Conservation (phyloP, 2,797 vertebrate species). For the Ctenochaetus hawaiiensis region DNA sequence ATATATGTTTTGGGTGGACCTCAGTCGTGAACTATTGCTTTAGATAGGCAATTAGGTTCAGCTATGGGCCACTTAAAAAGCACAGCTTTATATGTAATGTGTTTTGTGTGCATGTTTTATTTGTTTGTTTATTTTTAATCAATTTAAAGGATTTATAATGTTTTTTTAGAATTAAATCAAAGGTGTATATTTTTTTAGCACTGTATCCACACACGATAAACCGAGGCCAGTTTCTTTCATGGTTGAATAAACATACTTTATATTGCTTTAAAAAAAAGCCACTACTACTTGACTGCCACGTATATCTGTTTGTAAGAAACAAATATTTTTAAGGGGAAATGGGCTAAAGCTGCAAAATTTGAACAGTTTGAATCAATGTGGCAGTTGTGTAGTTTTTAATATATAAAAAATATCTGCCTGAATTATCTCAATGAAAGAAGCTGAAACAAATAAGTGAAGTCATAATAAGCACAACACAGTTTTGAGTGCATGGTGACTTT, state of each 20-base stretch:
- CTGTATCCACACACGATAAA: background rate
- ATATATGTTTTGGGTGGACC: background rate
- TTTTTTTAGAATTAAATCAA: background rate
- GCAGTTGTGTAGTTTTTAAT: background rate
- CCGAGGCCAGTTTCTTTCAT: background rate
- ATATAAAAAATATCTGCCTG: too few species aligned
- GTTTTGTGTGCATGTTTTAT: too few species aligned
- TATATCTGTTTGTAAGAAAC: too few species aligned
- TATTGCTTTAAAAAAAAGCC: too few species aligned
- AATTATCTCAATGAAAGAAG: background rate
- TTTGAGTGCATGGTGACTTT: background rate
- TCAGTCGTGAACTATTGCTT: background rate
- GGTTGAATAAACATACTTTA: background rate
- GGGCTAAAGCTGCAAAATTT: background rate
- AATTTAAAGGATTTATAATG: too few species aligned
- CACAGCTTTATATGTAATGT: background rate
- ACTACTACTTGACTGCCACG: too few species aligned
- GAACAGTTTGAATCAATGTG: background rate
- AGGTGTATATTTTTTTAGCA: background rate
- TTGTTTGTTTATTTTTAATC: too few species aligned
- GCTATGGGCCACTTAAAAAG: background rate
- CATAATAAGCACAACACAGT: background rate
- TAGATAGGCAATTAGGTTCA: background rate
- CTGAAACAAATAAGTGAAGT: background rate
- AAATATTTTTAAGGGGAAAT: too few species aligned